Evolutionary conservation across 2,888 invertebrate genomes (phyloP).

Genomic region (Polydrusus cervinus): DNA sequence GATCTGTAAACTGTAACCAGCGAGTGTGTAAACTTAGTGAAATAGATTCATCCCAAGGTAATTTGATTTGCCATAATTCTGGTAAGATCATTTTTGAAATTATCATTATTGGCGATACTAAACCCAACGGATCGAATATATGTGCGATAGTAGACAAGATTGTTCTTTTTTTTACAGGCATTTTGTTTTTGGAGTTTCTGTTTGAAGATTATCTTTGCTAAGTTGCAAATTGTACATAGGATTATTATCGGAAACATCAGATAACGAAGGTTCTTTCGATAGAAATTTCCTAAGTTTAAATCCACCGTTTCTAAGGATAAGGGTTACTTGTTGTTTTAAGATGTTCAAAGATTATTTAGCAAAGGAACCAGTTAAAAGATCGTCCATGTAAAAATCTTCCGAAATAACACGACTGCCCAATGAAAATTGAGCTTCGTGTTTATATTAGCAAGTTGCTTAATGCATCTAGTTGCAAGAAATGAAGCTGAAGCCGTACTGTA

Average conservation of each 20-base stretch:
- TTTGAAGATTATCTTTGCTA: no score
- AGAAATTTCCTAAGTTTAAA: neutral
- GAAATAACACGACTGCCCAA: conserved; percentile 33
- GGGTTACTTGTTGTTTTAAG: neutral
- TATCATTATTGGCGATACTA: no score
- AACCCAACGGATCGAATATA: no score
- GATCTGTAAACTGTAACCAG: no score
- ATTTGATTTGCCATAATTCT: no score
- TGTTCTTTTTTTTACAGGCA: no score
- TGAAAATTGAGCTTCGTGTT: conserved; percentile 21
- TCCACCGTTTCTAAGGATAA: neutral
- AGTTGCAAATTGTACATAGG: no score
- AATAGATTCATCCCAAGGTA: no score
- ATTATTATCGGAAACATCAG: neutral
- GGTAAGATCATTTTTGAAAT: no score
- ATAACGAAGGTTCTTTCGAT: neutral
- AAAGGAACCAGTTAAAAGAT: conserved; percentile 1
- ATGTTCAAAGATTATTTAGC: neutral
- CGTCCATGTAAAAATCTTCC: conserved; percentile 25
- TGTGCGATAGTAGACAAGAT: no score
- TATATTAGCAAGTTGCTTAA: conserved; percentile 36
- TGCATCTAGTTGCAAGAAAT: conserved; percentile 44
- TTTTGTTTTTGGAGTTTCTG: no score
- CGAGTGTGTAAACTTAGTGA: no score
- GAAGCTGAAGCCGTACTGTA: conserved; percentile 50